Percentiles rank a stretch among this genome's conserved stretches.
Conservation (phyloP, 2,888 invertebrate species). For the Drosophila paramelanica region DNA sequence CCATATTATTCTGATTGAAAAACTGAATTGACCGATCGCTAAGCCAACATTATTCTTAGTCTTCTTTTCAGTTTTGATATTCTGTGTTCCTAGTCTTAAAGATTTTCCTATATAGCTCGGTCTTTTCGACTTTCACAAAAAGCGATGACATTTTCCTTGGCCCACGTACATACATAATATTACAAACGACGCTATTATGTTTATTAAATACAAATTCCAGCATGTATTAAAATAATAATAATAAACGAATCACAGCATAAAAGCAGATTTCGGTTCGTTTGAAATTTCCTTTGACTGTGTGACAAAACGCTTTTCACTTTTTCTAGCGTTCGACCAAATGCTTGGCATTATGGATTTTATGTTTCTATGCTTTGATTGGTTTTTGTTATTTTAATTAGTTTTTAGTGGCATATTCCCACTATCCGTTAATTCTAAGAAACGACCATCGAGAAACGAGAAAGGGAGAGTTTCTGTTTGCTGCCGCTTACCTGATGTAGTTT, state of each 20-base stretch:
- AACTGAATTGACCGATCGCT: no score
- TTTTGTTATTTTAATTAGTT: slow-evolving; percentile 78
- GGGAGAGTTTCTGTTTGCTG: slow-evolving; percentile 64
- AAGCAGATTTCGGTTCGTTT: slow-evolving; percentile 34
- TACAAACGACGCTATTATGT: slow-evolving; percentile 47
- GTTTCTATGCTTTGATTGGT: slow-evolving; percentile 62
- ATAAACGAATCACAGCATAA: slow-evolving; percentile 41
- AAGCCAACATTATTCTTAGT: no score
- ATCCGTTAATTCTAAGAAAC: slow-evolving; percentile 57
- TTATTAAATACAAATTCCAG: slow-evolving; percentile 73
- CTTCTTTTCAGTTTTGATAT: neutral
- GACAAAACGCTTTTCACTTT: slow-evolving; percentile 50
- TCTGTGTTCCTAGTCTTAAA: neutral
- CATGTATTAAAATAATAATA: slow-evolving; percentile 34
- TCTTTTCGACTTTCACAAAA: slow-evolving; percentile 41
- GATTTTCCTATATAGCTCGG: no score
- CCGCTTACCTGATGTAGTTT: slow-evolving; percentile 13
- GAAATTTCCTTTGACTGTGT: slow-evolving; percentile 58
- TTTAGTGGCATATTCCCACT: slow-evolving; percentile 54
- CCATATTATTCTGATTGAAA: no score
- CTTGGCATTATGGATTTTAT: slow-evolving; percentile 33
- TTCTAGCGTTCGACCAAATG: slow-evolving; percentile 7
- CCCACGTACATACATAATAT: slow-evolving; percentile 28
- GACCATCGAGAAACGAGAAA: slow-evolving; percentile 41
- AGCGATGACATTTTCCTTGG: slow-evolving; percentile 20